Percentiles rank a stretch among this genome's conserved stretches.
Evolutionary conservation across 2,888 invertebrate species (phyloP).

Genomic region (Orthonevra nobilis): DNA sequence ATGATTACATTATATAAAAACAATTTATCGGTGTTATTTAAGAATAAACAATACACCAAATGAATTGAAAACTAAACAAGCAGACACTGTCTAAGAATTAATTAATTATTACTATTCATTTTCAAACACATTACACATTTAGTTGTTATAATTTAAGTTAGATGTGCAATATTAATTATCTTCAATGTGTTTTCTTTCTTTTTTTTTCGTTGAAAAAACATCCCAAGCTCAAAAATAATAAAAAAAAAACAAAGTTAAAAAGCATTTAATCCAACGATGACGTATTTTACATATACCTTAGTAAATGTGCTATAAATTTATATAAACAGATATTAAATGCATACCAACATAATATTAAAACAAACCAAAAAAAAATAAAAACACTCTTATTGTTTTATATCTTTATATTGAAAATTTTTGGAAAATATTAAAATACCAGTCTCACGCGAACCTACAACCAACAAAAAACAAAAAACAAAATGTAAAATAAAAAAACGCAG

Average conservation of each 20-base stretch:
- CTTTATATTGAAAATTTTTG: constrained; percentile 16
- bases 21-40: constrained; percentile 56
- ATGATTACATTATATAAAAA: constrained; percentile 74
- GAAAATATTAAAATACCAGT: constrained; percentile 24
- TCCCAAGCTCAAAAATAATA: constrained; percentile 15
- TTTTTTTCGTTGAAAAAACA: background rate
- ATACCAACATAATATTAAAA: constrained; percentile 31
- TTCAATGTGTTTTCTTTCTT: constrained; percentile 24
- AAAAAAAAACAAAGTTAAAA: constrained; percentile 24
- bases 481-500: background rate
- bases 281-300: constrained; percentile 37
- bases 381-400: constrained; percentile 40
- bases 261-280: constrained; percentile 42
- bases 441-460: constrained; percentile 10
- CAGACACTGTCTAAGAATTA: constrained; percentile 35
- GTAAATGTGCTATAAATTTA: constrained; percentile 41
- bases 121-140: no score
- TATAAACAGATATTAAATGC: constrained; percentile 30
- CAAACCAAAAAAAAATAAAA: no score
- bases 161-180: constrained; percentile 20
- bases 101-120: constrained; percentile 5
- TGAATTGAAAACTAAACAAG: constrained; percentile 28
- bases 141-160: constrained; percentile 33
- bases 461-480: background rate
- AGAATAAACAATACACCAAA: constrained; percentile 47